These are phyloP conservation scores for Hippocampus kuda DNA, from an alignment of 2,797 vertebrate species.

Conservation along the genomic window DNA sequence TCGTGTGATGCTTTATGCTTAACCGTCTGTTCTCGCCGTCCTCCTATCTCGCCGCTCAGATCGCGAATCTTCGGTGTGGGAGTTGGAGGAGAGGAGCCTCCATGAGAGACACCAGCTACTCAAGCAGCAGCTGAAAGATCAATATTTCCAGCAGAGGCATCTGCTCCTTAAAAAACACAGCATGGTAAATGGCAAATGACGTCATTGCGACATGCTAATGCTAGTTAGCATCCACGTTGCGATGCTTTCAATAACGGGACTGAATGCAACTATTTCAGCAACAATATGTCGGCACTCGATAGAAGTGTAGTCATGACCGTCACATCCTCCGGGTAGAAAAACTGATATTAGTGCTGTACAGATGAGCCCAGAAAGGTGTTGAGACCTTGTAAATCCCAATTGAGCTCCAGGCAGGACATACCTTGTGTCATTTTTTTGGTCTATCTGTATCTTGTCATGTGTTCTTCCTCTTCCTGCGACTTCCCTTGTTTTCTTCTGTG, in stretches of 20 bases:
- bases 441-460: not conserved
- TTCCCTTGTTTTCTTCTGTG: not conserved
- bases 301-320: too few relatives aligned
- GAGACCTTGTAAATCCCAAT: too few relatives aligned
- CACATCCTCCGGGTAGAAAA: too few relatives aligned
- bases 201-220: too few relatives aligned
- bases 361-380: too few relatives aligned
- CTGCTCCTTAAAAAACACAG: slow-evolving; percentile 89
- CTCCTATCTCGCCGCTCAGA: slow-evolving; percentile 54
- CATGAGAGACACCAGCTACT: slow-evolving; percentile 85
- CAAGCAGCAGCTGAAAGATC: slow-evolving; percentile 95
- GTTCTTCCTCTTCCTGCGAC: not conserved
- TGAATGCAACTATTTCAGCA: too few relatives aligned
- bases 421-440: not conserved
- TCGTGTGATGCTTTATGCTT: not conserved
- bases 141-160: slow-evolving; percentile 94
- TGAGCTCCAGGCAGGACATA: too few relatives aligned
- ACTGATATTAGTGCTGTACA: too few relatives aligned
- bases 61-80: slow-evolving; percentile 81
- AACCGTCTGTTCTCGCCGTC: not conserved
- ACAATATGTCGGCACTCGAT: too few relatives aligned
- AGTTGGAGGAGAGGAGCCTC: slow-evolving; percentile 84
- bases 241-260: too few relatives aligned
- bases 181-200: slow-evolving; percentile 67
- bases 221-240: too few relatives aligned